Evolutionary conservation across 2,888 invertebrate genomes (phyloP), one percentile per base, ranked within the genome.

Genomic region (Abscondita cerata): DNA sequence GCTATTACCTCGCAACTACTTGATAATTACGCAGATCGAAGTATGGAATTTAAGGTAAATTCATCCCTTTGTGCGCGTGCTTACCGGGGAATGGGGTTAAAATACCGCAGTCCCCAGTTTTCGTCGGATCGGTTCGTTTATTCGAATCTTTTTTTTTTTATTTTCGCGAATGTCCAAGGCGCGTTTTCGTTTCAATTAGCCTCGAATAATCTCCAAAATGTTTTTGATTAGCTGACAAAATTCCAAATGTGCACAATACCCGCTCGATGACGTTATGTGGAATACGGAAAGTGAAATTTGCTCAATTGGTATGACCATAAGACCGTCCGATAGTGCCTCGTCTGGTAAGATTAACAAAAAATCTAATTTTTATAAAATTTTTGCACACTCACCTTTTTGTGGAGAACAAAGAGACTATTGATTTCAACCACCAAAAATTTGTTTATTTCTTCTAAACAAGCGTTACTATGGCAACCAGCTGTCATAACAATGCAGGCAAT

Each of bases 231-330:
- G 64, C 53, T 63, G 62, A 62, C 58, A 59, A 55, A 46, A 16
- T 38, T 34, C 16, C 58, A 55, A 15, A 52, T 59, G 33, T 33
- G 12, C 46, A n/a, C n/a, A n/a, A n/a, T n/a, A 52, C 9, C 44
- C 59, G 13, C 44, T 2, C 13, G 9, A 25, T 33, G 18, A 12
- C 53, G 53, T 40, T 59, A 87, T 89, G 87, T 90, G 89, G 88
- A 86, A 87, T 76, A 88, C 87, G 73, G 87, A 86, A 71, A 85
- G 87, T 66, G 92, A 92, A 84, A 92, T 92, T 80, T 92, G 88
- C 81, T 91, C 93, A 74, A 92, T 93, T 80, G 93, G 92, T 79
- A 93, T 93, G 92, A 89, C 87, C 66, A 84, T 89, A 81, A 86
- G 87, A 73, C 87, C 88, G 76, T 89, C 89, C 77, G 84, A 86